These are phyloP conservation scores for Oncorhynchus nerka DNA, from an alignment of 2,113 vertebrate species.

Conservation along the genomic window DNA sequence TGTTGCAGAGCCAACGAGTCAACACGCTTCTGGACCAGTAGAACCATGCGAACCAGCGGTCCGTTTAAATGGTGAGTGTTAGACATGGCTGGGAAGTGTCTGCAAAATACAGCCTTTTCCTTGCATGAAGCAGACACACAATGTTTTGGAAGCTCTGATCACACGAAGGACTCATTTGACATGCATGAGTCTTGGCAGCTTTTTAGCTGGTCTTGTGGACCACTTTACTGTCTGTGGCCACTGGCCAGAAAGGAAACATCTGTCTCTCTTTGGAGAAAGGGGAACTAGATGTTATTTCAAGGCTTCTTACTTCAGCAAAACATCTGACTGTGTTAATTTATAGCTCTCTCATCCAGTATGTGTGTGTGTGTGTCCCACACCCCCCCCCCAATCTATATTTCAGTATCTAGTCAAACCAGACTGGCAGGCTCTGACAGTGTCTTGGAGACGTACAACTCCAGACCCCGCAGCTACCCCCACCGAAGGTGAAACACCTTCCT, in stretches of 20 bases:
- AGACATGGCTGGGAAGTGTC: background rate
- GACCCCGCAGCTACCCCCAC: constrained; percentile 69
- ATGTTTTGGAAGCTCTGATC: too few relatives aligned
- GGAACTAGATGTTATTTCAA: constrained; percentile 25
- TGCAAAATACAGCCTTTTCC: too few relatives aligned
- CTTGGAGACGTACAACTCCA: constrained; percentile 71
- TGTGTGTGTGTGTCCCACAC: constrained; percentile 8
- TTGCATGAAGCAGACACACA: too few relatives aligned
- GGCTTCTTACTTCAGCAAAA: constrained; percentile 31
- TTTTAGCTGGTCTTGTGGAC: background rate
- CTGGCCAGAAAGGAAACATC: background rate
- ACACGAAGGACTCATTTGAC: too few relatives aligned
- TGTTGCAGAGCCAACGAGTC: constrained; percentile 63
- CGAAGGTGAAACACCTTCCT: constrained; percentile 57
- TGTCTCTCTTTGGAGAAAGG: background rate
- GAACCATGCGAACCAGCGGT: constrained; percentile 58
- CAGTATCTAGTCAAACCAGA: constrained; percentile 57
- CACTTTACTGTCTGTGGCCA: background rate
- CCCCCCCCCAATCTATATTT: constrained; percentile 9
- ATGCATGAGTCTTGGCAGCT: background rate
- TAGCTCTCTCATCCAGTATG: background rate
- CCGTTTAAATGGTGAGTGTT: constrained; percentile 60
- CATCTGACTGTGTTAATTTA: background rate
- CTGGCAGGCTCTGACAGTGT: constrained; percentile 70
- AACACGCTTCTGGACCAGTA: constrained; percentile 46